These are phyloP conservation scores for Tetranychus urticae DNA, from an alignment of 1,140 invertebrate genomes.

Conservation along the genomic window DNA sequence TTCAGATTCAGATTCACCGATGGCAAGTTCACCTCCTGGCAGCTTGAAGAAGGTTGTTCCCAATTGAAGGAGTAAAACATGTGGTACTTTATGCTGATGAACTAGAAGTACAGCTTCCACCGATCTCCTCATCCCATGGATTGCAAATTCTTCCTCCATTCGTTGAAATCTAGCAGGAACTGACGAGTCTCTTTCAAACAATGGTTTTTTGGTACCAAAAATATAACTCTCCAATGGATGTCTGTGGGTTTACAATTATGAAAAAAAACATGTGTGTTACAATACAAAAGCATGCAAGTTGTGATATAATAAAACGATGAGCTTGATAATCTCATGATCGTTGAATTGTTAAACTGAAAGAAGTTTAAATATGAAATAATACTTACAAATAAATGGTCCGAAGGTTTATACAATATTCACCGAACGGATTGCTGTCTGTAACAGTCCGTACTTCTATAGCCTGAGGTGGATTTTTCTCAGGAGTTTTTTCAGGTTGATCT, in stretches of 20 bases:
- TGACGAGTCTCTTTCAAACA: conserved; percentile 95
- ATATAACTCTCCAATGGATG: conserved; percentile 95
- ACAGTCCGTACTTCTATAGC: too few species aligned
- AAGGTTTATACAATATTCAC: too few species aligned
- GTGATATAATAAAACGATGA: too few species aligned
- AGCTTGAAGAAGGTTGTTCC: conserved; percentile 99
- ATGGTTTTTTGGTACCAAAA: conserved; percentile 93
- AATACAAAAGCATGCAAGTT: too few species aligned
- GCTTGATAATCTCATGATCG: too few species aligned
- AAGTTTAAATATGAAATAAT: background rate
- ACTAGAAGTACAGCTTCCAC: conserved; percentile 92
- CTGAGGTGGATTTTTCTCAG: too few species aligned
- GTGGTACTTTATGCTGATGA: conserved; percentile 91
- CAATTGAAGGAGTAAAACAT: conserved; percentile 84
- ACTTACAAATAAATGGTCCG: conserved; percentile 64
- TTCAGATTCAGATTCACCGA: conserved; percentile 90
- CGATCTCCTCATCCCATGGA: conserved; percentile 86
- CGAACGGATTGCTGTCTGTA: too few species aligned
- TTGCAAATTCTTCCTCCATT: conserved; percentile 95
- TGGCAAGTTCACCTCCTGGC: conserved; percentile 91
- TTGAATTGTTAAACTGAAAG: background rate
- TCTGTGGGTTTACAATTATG: background rate
- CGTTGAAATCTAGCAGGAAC: conserved; percentile 91
- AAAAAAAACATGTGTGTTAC: too few species aligned
- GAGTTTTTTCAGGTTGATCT: too few species aligned